phyloP scores from a whole-genome alignment of 2,888 invertebrate species.

The Metallyticus violacea region DNA sequence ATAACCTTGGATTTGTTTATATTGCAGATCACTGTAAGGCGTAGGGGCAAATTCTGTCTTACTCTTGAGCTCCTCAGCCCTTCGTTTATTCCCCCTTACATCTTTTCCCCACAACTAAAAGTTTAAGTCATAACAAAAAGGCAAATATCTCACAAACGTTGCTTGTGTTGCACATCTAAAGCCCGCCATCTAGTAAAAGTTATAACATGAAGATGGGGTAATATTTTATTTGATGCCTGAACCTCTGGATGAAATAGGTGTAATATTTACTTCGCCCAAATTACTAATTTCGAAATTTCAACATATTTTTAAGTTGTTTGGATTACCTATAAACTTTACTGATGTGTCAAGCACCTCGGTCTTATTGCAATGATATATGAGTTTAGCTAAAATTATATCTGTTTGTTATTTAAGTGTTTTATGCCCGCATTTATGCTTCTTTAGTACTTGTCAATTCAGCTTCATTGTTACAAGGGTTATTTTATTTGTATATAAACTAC shows the following conservation, averaged over 20 bases:
- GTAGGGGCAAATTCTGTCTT: background rate
- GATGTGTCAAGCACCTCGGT: background rate
- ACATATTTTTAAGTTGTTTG: background rate
- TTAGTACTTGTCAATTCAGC: too few relatives aligned
- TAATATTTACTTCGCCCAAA: conserved; percentile 12
- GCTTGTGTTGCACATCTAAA: background rate
- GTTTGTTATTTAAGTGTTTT: too few relatives aligned
- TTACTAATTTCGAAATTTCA: background rate
- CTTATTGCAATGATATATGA: background rate
- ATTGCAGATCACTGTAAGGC: background rate
- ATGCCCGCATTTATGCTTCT: too few relatives aligned
- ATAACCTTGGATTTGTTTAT: conserved; percentile 25
- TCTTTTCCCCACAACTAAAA: background rate
- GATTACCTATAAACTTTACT: background rate
- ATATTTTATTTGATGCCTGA: background rate
- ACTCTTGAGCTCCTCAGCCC: background rate
- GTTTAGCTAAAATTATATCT: too few relatives aligned
- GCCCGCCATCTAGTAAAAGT: background rate
- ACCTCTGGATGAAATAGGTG: conserved; percentile 4
- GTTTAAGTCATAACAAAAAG: conserved; percentile 19
- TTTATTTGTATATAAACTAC: too few relatives aligned
- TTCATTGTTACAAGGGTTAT: too few relatives aligned
- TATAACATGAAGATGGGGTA: background rate
- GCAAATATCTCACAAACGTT: conserved; percentile 24
- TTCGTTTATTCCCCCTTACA: background rate